phyloP scores from a whole-genome alignment of 30 jellyfish, hydroid and myxozoan genomes.

The Cassiopea andromeda region DNA sequence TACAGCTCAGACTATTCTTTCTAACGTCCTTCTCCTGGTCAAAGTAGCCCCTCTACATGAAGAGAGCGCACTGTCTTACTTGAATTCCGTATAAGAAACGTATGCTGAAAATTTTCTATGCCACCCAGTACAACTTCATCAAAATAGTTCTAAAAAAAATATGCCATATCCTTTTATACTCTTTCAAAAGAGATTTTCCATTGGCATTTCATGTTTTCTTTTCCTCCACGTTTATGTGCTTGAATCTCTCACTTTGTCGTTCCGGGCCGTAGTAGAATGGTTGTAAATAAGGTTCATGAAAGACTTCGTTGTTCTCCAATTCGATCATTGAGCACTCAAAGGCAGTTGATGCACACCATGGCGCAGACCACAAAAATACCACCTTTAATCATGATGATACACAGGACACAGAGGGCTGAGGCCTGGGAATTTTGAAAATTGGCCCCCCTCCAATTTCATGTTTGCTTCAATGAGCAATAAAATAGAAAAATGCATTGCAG shows the following conservation, averaged over 20 bases:
- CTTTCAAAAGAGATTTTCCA: conserved; percentile 48
- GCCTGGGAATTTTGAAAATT: too few species aligned
- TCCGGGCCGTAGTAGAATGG: conserved; percentile 93
- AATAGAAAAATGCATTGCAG: too few species aligned
- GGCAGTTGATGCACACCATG: conserved; percentile 96
- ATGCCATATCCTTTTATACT: conserved; percentile 90
- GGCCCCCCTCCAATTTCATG: too few species aligned
- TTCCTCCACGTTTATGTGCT: conserved; percentile 39
- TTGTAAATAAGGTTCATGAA: conserved; percentile 93
- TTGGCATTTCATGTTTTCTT: conserved; percentile 44
- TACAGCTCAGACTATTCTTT: conserved; percentile 64
- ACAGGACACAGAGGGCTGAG: too few species aligned
- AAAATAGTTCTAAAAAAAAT: conserved; percentile 67
- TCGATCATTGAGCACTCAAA: conserved; percentile 93
- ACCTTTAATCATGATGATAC: conserved; percentile 59
- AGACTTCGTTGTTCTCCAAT: conserved; percentile 72
- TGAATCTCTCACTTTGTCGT: conserved; percentile 83
- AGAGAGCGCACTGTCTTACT: conserved; percentile 81
- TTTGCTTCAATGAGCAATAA: too few species aligned
- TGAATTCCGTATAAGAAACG: conserved; percentile 86
- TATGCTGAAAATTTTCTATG: conserved; percentile 69
- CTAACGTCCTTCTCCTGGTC: conserved; percentile 83
- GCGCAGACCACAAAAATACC: conserved; percentile 94
- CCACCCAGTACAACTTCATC: conserved; percentile 62
- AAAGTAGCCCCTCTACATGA: conserved; percentile 77